Evolutionary conservation across 1,140 invertebrate genomes (phyloP).

Genomic region (Caenorhabditis elegans): WBcel235 BX284602.5:11387001-11387500

Average conservation of each 20-base stretch:
- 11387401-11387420: not conserved
- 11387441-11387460: not conserved
- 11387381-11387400: not conserved
- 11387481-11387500: conserved; percentile 6
- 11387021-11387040: conserved; percentile 23
- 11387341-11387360: conserved; percentile 48
- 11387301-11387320: conserved; percentile 22
- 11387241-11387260: not conserved
- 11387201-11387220: conserved; percentile 49
- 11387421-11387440: not conserved
- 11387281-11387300: not conserved
- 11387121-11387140: conserved; percentile 26
- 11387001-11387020: conserved; percentile 33
- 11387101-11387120: conserved; percentile 35
- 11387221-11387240: conserved; percentile 21
- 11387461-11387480: conserved; percentile 19
- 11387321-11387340: conserved; percentile 42
- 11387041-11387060: conserved; percentile 30
- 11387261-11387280: not conserved
- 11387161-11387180: not conserved
- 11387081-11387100: conserved; percentile 21
- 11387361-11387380: conserved; percentile 55
- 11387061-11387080: conserved; percentile 42
- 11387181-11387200: conserved; percentile 52
- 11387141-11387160: conserved; percentile 11